These are phyloP conservation scores for Callospermophilus lateralis DNA, from an alignment of 2,113 vertebrate species.

Conservation along the genomic window DNA sequence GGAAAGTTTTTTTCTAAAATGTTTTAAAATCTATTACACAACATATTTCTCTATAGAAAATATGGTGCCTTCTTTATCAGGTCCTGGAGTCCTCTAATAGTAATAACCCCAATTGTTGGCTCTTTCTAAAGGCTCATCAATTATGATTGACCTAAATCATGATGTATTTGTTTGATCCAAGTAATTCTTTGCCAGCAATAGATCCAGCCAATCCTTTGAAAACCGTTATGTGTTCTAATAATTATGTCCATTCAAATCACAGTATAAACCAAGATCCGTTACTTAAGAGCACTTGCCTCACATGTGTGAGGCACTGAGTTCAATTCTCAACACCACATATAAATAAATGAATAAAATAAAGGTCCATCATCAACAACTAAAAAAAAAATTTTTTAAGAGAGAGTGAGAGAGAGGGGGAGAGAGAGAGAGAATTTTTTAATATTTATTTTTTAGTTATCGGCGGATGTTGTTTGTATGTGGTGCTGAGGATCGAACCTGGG, in stretches of 20 bases:
- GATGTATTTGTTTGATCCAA: slow-evolving; percentile 47
- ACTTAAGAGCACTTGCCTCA: background rate
- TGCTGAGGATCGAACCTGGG: no score
- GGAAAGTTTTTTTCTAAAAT: background rate
- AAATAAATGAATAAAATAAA: no score
- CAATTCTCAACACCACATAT: no score
- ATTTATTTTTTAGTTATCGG: no score
- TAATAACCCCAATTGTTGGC: slow-evolving; percentile 14
- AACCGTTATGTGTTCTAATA: slow-evolving; percentile 51
- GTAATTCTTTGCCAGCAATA: slow-evolving; percentile 44
- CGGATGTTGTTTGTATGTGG: no score
- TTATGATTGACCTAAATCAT: slow-evolving; percentile 30
- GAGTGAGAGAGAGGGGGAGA: no score
- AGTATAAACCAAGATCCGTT: background rate
- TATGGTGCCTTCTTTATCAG: background rate
- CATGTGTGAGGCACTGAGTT: no score
- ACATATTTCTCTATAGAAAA: slow-evolving; percentile 1
- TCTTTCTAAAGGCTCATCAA: background rate
- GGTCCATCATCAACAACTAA: no score
- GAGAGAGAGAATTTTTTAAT: no score
- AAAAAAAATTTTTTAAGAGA: no score
- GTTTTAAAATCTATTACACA: slow-evolving; percentile 11
- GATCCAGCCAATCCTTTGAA: slow-evolving; percentile 34
- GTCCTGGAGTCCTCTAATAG: background rate
- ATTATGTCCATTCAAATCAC: slow-evolving; percentile 20